phyloP scores from a whole-genome alignment of 2,113 vertebrate species.

The Anguilla japonica region DNA sequence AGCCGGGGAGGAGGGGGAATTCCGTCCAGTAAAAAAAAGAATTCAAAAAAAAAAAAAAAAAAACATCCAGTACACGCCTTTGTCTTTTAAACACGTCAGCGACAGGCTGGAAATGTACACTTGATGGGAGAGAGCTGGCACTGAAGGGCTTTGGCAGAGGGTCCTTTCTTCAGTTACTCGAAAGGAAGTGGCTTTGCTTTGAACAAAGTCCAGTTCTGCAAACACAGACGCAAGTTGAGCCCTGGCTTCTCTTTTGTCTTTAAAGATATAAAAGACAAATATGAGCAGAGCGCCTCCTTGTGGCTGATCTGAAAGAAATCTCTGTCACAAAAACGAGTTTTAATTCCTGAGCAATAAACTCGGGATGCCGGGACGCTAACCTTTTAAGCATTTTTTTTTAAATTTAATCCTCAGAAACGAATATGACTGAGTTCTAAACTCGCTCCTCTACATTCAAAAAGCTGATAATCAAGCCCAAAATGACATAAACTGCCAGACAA shows the following conservation, averaged over 20 bases:
- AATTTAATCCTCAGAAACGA: not conserved
- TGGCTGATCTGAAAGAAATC: slow-evolving; percentile 32
- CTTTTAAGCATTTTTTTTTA: not conserved
- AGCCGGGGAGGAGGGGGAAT: no score
- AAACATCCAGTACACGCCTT: not conserved
- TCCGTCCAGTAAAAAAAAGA: no score
- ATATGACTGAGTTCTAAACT: not conserved
- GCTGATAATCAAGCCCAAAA: not conserved
- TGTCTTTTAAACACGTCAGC: not conserved
- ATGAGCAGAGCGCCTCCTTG: slow-evolving; percentile 55
- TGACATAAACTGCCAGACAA: not conserved
- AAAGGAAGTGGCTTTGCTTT: slow-evolving; percentile 44
- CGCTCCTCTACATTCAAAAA: not conserved
- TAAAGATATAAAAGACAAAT: not conserved
- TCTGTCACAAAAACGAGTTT: not conserved
- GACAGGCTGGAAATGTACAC: not conserved
- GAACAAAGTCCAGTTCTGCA: slow-evolving; percentile 41
- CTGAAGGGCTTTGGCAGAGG: slow-evolving; percentile 37
- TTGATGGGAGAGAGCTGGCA: slow-evolving; percentile 31
- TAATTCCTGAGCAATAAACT: not conserved
- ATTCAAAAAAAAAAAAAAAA: not conserved
- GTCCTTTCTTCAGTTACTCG: slow-evolving; percentile 37
- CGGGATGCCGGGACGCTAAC: not conserved
- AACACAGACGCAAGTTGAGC: slow-evolving; percentile 41
- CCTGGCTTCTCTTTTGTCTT: not conserved